phyloP scores from a whole-genome alignment of 1,140 invertebrate genomes.

The Drosophila ogumai region DNA sequence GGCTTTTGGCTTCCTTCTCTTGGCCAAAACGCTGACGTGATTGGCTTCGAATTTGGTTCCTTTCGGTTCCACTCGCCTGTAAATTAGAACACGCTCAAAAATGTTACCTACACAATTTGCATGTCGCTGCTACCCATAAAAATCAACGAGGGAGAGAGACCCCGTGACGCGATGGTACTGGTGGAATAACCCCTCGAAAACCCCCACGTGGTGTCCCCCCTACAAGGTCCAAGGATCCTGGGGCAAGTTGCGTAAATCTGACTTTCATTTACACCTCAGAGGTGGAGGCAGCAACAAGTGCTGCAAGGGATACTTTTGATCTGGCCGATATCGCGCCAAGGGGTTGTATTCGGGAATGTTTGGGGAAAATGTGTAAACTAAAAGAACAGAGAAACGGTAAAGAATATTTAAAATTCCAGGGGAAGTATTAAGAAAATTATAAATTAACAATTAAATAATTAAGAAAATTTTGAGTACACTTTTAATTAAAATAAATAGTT shows the following conservation, averaged over 20 bases:
- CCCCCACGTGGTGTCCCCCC: constrained; percentile 37
- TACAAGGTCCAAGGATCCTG: constrained; percentile 22
- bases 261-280: constrained; percentile 76
- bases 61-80: constrained; percentile 72
- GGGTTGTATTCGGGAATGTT: constrained; percentile 19
- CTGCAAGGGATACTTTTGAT: constrained; percentile 67
- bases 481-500: background rate
- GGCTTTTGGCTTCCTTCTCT: constrained; percentile 4
- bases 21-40: constrained; percentile 50
- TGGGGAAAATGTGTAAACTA: background rate
- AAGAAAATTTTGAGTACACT: background rate
- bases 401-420: constrained; percentile 5
- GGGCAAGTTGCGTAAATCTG: constrained; percentile 68
- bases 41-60: constrained; percentile 70
- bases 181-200: background rate
- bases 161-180: constrained; percentile 24
- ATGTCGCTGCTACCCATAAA: constrained; percentile 57
- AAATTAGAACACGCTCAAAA: constrained; percentile 76
- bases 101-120: constrained; percentile 59
- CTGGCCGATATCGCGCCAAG: constrained; percentile 44
- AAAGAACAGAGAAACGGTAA: background rate
- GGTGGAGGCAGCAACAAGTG: constrained; percentile 24
- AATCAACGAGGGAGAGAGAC: constrained; percentile 35
- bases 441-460: background rate
- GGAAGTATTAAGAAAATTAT: background rate